phyloP scores from a whole-genome alignment of 2,888 invertebrate genomes.

The Tridacna gigas region DNA sequence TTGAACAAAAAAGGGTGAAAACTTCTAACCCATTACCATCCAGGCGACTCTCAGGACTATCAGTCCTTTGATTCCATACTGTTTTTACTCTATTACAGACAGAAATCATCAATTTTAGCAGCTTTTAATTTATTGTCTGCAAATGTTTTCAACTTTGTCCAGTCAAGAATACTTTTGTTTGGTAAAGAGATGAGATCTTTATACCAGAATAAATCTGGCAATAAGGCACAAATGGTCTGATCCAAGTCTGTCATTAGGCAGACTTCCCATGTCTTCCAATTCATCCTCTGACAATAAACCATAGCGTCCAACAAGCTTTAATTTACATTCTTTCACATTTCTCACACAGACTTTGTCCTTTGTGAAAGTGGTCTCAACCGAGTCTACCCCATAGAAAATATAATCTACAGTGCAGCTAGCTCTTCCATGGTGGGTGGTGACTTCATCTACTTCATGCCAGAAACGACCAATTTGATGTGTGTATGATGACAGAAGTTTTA shows the following conservation, averaged over 20 bases:
- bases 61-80: no score
- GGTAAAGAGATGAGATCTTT: not conserved
- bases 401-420: slow-evolving; percentile 91
- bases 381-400: slow-evolving; percentile 89
- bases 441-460: slow-evolving; percentile 86
- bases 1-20: no score
- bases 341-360: slow-evolving; percentile 39
- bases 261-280: slow-evolving; percentile 87
- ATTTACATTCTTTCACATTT: slow-evolving; percentile 84
- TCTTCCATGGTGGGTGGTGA: slow-evolving; percentile 93
- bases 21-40: no score
- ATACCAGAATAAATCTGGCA: slow-evolving; percentile 67
- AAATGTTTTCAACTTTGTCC: no score
- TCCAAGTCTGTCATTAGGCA: slow-evolving; percentile 89
- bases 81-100: no score
- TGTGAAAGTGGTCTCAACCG: slow-evolving; percentile 47
- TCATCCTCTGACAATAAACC: slow-evolving; percentile 89
- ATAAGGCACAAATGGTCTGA: slow-evolving; percentile 83
- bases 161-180: no score
- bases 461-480: slow-evolving; percentile 84
- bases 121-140: no score
- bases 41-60: no score
- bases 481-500: slow-evolving; percentile 90
- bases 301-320: slow-evolving; percentile 88
- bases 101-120: no score